These are phyloP conservation scores for Drosophila repleta DNA, from an alignment of 1,140 invertebrate species.

Conservation along the genomic window DNA sequence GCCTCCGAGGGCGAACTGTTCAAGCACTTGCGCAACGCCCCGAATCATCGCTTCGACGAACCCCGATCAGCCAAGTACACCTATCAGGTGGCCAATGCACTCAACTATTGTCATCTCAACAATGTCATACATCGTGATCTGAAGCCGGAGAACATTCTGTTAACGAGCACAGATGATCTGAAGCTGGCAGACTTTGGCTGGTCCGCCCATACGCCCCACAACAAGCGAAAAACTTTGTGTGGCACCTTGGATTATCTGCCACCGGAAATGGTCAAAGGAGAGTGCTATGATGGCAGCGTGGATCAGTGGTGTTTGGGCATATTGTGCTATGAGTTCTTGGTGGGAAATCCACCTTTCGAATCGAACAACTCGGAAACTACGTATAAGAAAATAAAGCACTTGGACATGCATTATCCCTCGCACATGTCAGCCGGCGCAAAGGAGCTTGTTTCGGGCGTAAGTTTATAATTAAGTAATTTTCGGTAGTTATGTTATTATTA, in stretches of 20 bases:
- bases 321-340: constrained; percentile 97
- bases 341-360: constrained; percentile 97
- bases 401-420: constrained; percentile 91
- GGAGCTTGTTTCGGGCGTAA: constrained; percentile 94
- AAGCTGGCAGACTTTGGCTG: constrained; percentile 98
- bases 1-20: constrained; percentile 96
- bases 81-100: constrained; percentile 95
- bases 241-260: constrained; percentile 97
- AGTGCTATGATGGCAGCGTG: constrained; percentile 90
- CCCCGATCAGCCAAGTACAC: constrained; percentile 91
- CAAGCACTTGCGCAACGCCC: constrained; percentile 88
- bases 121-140: constrained; percentile 96
- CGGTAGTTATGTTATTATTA: too few species aligned
- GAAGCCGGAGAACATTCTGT: constrained; percentile 95
- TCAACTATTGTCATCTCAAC: constrained; percentile 94
- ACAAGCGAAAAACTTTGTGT: constrained; percentile 94
- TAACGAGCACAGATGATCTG: constrained; percentile 90
- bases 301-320: constrained; percentile 97
- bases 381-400: constrained; percentile 90
- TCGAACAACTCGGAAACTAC: constrained; percentile 91
- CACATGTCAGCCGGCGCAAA: constrained; percentile 89
- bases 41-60: constrained; percentile 88
- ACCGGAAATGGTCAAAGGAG: constrained; percentile 94
- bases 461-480: neutral
- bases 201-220: constrained; percentile 96